These are phyloP conservation scores for Diabrotica virgifera DNA, from an alignment of 1,140 invertebrate species.

Conservation along the genomic window DNA sequence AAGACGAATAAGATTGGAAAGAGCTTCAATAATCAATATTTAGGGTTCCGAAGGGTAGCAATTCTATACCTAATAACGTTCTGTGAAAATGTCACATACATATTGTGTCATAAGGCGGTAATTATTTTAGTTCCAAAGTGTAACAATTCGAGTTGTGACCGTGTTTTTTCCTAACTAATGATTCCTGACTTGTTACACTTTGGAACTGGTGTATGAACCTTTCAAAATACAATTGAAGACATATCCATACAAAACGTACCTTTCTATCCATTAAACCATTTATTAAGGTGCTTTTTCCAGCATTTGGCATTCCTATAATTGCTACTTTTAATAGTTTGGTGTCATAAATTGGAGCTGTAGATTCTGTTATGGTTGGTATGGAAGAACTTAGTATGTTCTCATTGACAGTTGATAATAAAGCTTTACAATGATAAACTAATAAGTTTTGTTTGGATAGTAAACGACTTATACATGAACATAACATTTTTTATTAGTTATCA, in stretches of 20 bases:
- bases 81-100: too few species aligned
- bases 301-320: conserved; percentile 87
- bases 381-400: not conserved
- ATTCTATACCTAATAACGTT: too few species aligned
- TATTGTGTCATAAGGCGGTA: too few species aligned
- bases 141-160: too few species aligned
- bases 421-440: not conserved
- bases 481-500: not conserved
- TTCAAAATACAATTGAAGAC: too few species aligned
- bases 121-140: too few species aligned
- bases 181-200: too few species aligned
- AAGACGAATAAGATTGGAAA: too few species aligned
- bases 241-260: conserved; percentile 50
- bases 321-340: conserved; percentile 73
- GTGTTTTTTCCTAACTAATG: too few species aligned
- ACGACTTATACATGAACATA: not conserved
- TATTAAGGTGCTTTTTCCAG: conserved; percentile 91
- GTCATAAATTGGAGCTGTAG: not conserved
- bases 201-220: too few species aligned
- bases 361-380: not conserved
- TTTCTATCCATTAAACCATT: conserved; percentile 79
- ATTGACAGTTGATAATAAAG: not conserved
- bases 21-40: too few species aligned
- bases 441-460: not conserved
- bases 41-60: too few species aligned